A percentile compares a stretch with the other conserved stretches of the same genome.
Evolutionary conservation across 1,140 invertebrate genomes (phyloP).

Genomic region (Brevipalpus yothersi): DNA sequence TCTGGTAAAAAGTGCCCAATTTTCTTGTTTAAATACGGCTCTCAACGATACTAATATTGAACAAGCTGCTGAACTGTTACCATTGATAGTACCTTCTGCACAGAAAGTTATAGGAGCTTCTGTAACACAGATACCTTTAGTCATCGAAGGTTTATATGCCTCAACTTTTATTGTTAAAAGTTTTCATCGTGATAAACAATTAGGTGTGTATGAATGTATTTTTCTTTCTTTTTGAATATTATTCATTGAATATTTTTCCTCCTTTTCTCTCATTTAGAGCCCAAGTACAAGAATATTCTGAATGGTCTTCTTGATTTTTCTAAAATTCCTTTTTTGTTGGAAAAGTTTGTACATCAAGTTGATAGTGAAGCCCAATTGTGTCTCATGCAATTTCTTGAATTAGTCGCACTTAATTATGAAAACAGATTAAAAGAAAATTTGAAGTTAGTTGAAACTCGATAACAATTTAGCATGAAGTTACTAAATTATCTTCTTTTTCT

Average conservation of each 20-base stretch:
- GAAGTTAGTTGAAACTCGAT: neutral
- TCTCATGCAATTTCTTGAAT: slow-evolving; percentile 32
- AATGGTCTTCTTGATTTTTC: slow-evolving; percentile 35
- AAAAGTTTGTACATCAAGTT: slow-evolving; percentile 44
- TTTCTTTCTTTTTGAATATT: neutral
- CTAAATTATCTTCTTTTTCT: neutral
- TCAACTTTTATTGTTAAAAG: slow-evolving; percentile 42
- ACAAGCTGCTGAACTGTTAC: slow-evolving; percentile 28
- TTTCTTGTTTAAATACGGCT: slow-evolving; percentile 37
- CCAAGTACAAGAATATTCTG: slow-evolving; percentile 10
- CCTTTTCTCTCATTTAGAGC: slow-evolving; percentile 9
- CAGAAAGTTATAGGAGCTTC: slow-evolving; percentile 40
- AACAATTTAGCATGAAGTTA: neutral
- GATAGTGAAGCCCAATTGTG: slow-evolving; percentile 31
- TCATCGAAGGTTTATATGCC: slow-evolving; percentile 53
- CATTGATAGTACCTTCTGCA: slow-evolving; percentile 34
- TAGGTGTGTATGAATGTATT: slow-evolving; percentile 14
- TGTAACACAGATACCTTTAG: slow-evolving; percentile 27
- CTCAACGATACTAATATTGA: slow-evolving; percentile 22
- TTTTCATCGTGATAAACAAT: slow-evolving; percentile 23
- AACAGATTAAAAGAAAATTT: slow-evolving; percentile 28
- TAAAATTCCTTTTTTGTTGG: slow-evolving; percentile 52
- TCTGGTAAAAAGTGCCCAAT: slow-evolving; percentile 45
- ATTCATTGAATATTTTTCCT: neutral
- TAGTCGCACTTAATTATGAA: slow-evolving; percentile 32